Base-by-base conservation (phyloP, 2,888 invertebrate species). In the Eurytoma californica region DNA sequence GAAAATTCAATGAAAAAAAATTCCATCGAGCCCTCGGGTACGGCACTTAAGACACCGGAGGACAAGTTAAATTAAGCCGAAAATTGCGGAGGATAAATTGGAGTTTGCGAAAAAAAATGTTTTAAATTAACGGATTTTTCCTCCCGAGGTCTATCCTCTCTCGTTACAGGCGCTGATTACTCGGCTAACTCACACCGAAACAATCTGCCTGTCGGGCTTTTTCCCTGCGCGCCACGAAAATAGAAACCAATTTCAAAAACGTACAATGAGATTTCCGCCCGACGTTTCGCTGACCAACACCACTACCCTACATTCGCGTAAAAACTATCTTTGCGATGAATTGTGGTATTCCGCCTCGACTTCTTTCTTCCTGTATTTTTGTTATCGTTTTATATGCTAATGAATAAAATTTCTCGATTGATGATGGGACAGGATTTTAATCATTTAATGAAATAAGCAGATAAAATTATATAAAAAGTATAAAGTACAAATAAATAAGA, bases 1-100 rank as follows among this genome's bases (percentile, higher is more conserved):
- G 39, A 39, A 39, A 39, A 39, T 39, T 39, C 9, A 39, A 39
- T 39, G 39, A 39, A 39, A 7, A 39, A 39, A 39, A 39, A 9
- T 39, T 39, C 9, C 39, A 39, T 9, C 9, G 39, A 39, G 9
- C 39, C 39, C 39, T 39, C 7, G 39, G 39, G 7, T n/a, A n/a
- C 16, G 57, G 47, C 65, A 47, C 65, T 72, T 30, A 72, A 75
- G 58, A 30, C 66, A 47, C 58, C 60, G 20, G 30, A 9, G 20
- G 16, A 14, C 24, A 12, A 55, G 75, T 75, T 68, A 69, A 68
- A 68, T 75, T 75, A 75, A 75, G 39, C 67, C 61, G 77, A 77
- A 77, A 75, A 77, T 77, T 70, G 63, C 65, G 24, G 24, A 16
- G 28, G 55, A 60, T 28, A 69, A 77, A 75, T 68, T 61, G 75